Base-by-base conservation (phyloP, 2,888 invertebrate genomes). In the Thymelicus sylvestris region DNA sequence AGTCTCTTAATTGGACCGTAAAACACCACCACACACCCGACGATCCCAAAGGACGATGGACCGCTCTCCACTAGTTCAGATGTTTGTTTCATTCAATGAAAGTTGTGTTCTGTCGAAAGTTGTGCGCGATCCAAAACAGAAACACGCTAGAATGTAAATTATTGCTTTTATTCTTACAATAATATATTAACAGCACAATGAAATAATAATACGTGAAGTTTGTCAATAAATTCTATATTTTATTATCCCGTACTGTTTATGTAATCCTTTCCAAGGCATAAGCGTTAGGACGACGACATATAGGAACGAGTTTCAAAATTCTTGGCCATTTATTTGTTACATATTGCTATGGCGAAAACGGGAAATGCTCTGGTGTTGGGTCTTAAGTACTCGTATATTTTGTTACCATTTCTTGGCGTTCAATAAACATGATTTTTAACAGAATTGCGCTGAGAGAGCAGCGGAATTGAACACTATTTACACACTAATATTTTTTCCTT, bases 181-280 rank as follows among this genome's bases (percentile, higher is more conserved):
- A 52, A 52, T 52, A 50, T 50, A 8, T 8, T 19, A 19, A 15
- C 44, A 44, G 44, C 10, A 12, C 50, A 19, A 15, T 52, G 6
- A 68, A 55, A 50, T 44, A 57, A 68, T 68, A n/a, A n/a, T 62
- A 63, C 55, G 55, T 10, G 24, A 67, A 67, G 52, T 62, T 67
- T 55, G 44, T 44, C 50, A 52, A 67, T 67, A 67, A 67, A 62
- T 55, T 62, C 52, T 41, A n/a, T 55, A 50, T n/a, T 55, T 67
- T 41, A 67, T 55, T 67, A 52, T 62, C 24, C 52, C 52, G 55
- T 13, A 44, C 31, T 44, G 52, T 67, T 67, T 31, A 44, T 62
- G 52, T 31, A 52, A 52, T 62, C 67, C 67, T n/a, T 67, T 41
- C 44, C 52, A 41, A 67, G 44, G 12, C 38, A 44, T 38, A 55